Evolutionary conservation across 2,113 vertebrate genomes (phyloP).

Genomic region (Myotis lucifugus): DNA sequence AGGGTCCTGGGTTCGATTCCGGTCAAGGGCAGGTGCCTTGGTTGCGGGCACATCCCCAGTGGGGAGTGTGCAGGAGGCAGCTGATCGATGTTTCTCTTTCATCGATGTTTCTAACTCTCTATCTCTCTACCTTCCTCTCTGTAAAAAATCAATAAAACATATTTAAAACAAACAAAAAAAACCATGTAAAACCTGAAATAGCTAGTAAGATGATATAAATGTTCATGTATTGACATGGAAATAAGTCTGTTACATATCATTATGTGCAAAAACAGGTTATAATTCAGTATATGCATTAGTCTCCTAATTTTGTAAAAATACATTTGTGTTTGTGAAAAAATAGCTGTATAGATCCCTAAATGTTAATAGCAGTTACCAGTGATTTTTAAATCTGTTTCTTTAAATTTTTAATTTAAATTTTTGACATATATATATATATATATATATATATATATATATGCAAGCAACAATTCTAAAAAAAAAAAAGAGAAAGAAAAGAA

Average conservation of each 20-base stretch:
- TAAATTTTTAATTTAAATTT: conserved; percentile 34
- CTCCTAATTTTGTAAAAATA: not conserved
- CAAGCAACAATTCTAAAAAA: not conserved
- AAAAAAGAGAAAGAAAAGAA: not conserved
- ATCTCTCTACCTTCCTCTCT: too few species aligned
- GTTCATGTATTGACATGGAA: not conserved
- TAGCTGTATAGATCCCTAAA: not conserved
- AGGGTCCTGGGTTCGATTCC: too few species aligned
- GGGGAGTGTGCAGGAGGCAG: too few species aligned
- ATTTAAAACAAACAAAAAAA: not conserved
- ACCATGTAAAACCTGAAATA: not conserved
- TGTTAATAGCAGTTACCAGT: not conserved
- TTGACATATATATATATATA: not conserved
- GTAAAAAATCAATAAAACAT: too few species aligned
- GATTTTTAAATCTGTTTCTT: not conserved
- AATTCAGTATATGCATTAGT: not conserved
- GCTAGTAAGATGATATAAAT: not conserved
- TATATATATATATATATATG: not conserved
- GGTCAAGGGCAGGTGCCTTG: too few species aligned
- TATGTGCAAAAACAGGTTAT: conserved; percentile 4
- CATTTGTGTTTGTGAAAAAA: not conserved
- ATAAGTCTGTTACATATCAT: not conserved
- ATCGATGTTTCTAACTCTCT: too few species aligned
- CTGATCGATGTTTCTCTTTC: too few species aligned
- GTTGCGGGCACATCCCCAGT: too few species aligned